Evolutionary conservation across 2,797 vertebrate genomes (phyloP).

Genomic region (Geotrypetes seraphini): DNA sequence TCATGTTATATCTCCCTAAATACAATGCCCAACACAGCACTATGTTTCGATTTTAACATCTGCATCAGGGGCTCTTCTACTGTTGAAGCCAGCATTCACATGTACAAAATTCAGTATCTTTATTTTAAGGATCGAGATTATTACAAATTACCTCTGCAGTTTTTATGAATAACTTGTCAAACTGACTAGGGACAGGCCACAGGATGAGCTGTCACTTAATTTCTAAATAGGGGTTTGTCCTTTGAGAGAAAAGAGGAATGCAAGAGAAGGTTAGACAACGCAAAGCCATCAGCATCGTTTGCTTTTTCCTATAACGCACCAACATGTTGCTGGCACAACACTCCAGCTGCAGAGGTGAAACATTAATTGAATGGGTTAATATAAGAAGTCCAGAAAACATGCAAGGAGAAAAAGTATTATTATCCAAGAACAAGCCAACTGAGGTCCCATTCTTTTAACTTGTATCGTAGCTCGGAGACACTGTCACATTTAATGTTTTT

Average conservation of each 20-base stretch:
- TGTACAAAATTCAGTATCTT: too few species aligned
- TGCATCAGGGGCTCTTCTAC: too few species aligned
- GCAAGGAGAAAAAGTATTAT: conserved; percentile 50
- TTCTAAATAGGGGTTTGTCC: conserved; percentile 40
- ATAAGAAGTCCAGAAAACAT: conserved; percentile 43
- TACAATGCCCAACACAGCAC: too few species aligned
- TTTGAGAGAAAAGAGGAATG: conserved; percentile 38
- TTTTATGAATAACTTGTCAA: too few species aligned
- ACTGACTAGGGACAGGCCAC: conserved; percentile 35
- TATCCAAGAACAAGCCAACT: conserved; percentile 44
- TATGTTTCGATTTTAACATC: too few species aligned
- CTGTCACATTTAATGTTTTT: conserved; percentile 45
- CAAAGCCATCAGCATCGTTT: conserved; percentile 58
- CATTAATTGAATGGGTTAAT: conserved; percentile 55
- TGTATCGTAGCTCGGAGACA: conserved; percentile 48
- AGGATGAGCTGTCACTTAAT: conserved; percentile 35
- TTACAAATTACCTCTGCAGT: too few species aligned
- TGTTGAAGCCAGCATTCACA: too few species aligned
- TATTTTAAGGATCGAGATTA: too few species aligned
- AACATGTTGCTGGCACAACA: conserved; percentile 29
- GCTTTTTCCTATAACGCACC: conserved; percentile 41
- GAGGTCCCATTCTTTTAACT: conserved; percentile 48
- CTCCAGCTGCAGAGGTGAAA: conserved; percentile 46
- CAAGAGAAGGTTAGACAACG: conserved; percentile 43
- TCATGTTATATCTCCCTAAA: too few species aligned